Evolutionary conservation across 2,888 invertebrate species (phyloP).

Genomic region (Ophioninae sp.): DNA sequence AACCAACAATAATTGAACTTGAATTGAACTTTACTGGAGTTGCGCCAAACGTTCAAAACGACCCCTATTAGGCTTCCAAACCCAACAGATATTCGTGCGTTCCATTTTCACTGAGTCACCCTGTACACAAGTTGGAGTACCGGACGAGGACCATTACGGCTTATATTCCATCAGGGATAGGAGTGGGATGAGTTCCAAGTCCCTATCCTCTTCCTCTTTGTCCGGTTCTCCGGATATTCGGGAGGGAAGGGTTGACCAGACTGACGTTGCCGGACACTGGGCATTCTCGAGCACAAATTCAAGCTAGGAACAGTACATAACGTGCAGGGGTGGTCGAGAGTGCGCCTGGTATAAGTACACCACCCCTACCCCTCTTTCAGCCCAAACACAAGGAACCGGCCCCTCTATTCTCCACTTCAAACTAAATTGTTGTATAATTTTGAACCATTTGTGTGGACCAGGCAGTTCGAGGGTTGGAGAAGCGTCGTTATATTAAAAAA

Average conservation of each 20-base stretch:
- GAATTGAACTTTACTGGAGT: no score
- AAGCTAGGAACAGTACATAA: conserved; percentile 45
- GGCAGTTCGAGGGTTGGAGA: conserved; percentile 9
- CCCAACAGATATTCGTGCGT: no score
- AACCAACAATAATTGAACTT: no score
- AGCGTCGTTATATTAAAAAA: conserved; percentile 31
- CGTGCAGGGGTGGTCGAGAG: conserved; percentile 35
- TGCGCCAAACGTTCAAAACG: no score
- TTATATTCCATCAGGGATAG: conserved; percentile 60
- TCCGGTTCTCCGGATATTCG: conserved; percentile 38
- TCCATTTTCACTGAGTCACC: no score
- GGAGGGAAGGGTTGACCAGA: conserved; percentile 51
- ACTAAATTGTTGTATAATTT: conserved; percentile 64
- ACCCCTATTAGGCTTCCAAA: no score
- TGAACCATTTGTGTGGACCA: conserved; percentile 39
- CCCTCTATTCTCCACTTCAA: conserved; percentile 47
- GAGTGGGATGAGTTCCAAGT: conserved; percentile 38
- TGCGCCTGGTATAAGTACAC: conserved; percentile 16
- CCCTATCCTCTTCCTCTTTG: conserved; percentile 23
- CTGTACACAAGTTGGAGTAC: conserved; percentile 51
- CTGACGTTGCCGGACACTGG: conserved; percentile 60
- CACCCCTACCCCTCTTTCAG: conserved; percentile 2
- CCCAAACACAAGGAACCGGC: conserved; percentile 34
- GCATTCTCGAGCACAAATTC: conserved; percentile 62
- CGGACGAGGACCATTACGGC: conserved; percentile 60